A percentile compares a stretch with the other conserved stretches of the same genome.
Evolutionary conservation across 2,888 invertebrate genomes (phyloP).

Genomic region (Trypoxylon attenuatum): DNA sequence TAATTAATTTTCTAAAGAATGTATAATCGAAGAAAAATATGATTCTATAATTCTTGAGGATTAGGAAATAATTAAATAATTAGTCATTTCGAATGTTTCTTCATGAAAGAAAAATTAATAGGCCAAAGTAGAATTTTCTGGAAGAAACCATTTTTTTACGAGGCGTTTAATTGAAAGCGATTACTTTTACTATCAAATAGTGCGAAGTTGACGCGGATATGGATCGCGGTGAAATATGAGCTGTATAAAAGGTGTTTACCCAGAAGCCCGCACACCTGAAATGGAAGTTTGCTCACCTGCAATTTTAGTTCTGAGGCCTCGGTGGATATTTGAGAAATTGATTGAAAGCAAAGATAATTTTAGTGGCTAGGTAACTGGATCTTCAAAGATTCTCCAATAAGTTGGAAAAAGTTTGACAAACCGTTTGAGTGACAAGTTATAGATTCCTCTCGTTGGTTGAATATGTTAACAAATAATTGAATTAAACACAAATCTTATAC

Average conservation of each 20-base stretch:
- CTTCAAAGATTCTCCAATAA: not conserved
- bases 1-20: too few species aligned
- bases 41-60: too few species aligned
- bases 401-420: not conserved
- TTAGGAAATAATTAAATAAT: too few species aligned
- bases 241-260: conserved; percentile 20
- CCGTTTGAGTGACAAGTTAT: too few species aligned
- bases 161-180: too few species aligned
- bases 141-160: too few species aligned
- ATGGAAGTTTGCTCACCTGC: conserved; percentile 43
- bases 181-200: conserved; percentile 39
- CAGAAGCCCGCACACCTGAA: conserved; percentile 41
- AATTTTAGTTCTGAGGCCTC: conserved; percentile 29
- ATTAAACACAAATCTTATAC: too few species aligned
- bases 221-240: conserved; percentile 9
- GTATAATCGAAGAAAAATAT: too few species aligned
- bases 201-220: conserved; percentile 19
- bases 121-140: too few species aligned
- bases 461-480: too few species aligned
- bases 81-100: not conserved
- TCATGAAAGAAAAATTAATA: too few species aligned
- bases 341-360: conserved; percentile 37
- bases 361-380: conserved; percentile 3
- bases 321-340: conserved; percentile 22
- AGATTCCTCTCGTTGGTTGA: too few species aligned